Percentiles rank a stretch among this genome's conserved stretches.
Evolutionary conservation across 1,140 invertebrate genomes (phyloP).

Genomic region (Xylocopa sonorina): DNA sequence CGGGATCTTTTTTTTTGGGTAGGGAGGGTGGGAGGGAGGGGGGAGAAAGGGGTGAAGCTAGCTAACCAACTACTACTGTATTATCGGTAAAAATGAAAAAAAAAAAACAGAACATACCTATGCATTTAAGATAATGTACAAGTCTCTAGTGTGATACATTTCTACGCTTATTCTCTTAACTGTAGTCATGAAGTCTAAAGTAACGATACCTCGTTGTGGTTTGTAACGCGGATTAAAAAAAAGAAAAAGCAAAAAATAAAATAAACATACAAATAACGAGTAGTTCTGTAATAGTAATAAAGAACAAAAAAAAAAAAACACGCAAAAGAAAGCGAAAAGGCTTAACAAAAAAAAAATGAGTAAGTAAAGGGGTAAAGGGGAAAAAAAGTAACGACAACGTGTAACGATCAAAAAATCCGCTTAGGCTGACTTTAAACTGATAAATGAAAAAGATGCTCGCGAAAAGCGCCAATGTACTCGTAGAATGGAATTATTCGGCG

Average conservation of each 20-base stretch:
- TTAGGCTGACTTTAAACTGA: slow-evolving; percentile 37
- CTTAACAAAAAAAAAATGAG: background rate
- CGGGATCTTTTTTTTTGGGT: slow-evolving; percentile 17
- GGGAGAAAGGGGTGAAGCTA: slow-evolving; percentile 49
- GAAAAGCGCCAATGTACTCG: slow-evolving; percentile 29
- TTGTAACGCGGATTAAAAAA: slow-evolving; percentile 48
- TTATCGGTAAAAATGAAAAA: slow-evolving; percentile 43
- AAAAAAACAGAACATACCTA: slow-evolving; percentile 63
- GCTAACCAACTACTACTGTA: slow-evolving; percentile 60
- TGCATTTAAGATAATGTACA: slow-evolving; percentile 76
- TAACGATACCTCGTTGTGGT: slow-evolving; percentile 67
- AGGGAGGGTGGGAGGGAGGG: too few relatives aligned
- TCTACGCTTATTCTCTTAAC: slow-evolving; percentile 76
- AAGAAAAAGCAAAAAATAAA: slow-evolving; percentile 3
- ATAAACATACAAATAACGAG: slow-evolving; percentile 24
- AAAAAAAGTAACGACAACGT: slow-evolving; percentile 9
- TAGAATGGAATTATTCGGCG: slow-evolving; percentile 46
- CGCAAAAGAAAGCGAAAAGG: background rate
- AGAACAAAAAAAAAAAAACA: background rate
- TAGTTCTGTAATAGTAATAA: slow-evolving; percentile 52
- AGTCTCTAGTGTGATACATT: slow-evolving; percentile 78
- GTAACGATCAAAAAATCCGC: slow-evolving; percentile 45
- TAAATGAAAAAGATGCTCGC: slow-evolving; percentile 14
- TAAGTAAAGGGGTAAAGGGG: background rate
- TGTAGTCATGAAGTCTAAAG: slow-evolving; percentile 73